A percentile compares a stretch with the other conserved stretches of the same genome.
Conservation (phyloP, 2,797 vertebrate species). For the Gymnoscopelus braueri region DNA sequence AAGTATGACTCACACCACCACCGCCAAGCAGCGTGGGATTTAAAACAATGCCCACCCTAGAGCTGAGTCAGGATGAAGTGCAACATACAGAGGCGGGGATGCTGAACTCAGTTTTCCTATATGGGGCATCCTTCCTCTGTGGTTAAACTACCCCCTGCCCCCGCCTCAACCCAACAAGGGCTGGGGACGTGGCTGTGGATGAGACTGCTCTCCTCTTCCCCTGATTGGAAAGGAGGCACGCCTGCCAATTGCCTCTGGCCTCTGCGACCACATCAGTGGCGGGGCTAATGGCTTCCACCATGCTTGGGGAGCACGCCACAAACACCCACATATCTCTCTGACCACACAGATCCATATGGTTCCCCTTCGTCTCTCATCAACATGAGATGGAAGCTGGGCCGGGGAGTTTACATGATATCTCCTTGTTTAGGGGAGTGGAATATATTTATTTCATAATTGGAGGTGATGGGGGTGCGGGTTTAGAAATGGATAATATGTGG, state of each 20-base stretch:
- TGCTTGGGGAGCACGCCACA: constrained; percentile 31
- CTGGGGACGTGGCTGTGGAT: constrained; percentile 43
- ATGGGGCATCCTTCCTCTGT: constrained; percentile 5
- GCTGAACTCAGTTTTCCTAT: constrained; percentile 4
- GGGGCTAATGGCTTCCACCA: constrained; percentile 52
- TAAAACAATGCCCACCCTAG: neutral
- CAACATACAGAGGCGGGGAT: neutral
- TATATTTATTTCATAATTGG: neutral
- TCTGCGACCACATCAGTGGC: constrained; percentile 58
- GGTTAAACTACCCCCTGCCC: constrained; percentile 18
- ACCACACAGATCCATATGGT: constrained; percentile 23
- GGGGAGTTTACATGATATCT: neutral
- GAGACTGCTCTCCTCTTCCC: constrained; percentile 37
- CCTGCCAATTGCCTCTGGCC: constrained; percentile 29
- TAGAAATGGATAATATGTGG: neutral
- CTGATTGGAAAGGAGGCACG: constrained; percentile 28
- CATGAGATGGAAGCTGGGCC: constrained; percentile 1
- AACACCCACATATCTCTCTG: constrained; percentile 27
- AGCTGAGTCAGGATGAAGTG: constrained; percentile 3
- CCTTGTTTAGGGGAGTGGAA: neutral
- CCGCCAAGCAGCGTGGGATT: neutral
- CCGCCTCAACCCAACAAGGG: constrained; percentile 14
- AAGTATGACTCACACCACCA: neutral
- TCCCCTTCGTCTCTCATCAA: constrained; percentile 23
- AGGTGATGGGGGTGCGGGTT: neutral